Base-by-base conservation (phyloP, 2,797 vertebrate species). In the Tokudaia tokunoshimensis region DNA sequence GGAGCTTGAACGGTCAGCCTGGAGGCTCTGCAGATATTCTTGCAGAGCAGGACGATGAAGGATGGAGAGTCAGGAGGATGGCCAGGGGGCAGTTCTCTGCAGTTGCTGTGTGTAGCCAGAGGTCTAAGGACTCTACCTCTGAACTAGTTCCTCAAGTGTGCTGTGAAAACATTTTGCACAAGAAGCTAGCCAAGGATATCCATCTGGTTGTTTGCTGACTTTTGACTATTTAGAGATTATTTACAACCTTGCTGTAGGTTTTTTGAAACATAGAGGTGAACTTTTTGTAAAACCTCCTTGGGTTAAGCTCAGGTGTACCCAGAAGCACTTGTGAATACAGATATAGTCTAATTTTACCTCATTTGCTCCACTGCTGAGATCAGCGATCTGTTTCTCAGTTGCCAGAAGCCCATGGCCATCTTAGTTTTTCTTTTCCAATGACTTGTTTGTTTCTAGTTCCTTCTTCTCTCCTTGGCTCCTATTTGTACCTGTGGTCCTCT, bases 341-440 rank as follows among this genome's bases (percentile, higher is more conserved):
- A n/a, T 9, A 10, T 29, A 59, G 41, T 50, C 61, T 83, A 63
- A 67, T 89, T 76, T 82, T 55, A 72, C 78, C 90, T 74, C 3
- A 10, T 14, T 50, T 76, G 81, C 92, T 17, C 63, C 82, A 47
- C 44, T 79, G 4, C 47, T 94, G 47, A 85, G 82, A 57, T 93
- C 22, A n/a, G 8, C 8, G 50, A 78, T 63, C 59, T 41, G 72
- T n/a, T 80, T 93, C 17, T 44, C 47, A 26, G 84, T 9, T 41
- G 2, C 50, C 5, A 22, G 34, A 91, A 92, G n/a, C 37, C 76
- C 37, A 52, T 52, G 1, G 31, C 37, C 26, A 57, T 44, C 20
- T 89, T 81, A 61, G 31, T 92, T 94, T 94, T 86, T 41, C 31
- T 44, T 95, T 97, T 65, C 10, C 59, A 9, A 78, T 78, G 26